Evolutionary conservation across 2,113 vertebrate genomes (phyloP).

Genomic region (Oostethus manadensis): DNA sequence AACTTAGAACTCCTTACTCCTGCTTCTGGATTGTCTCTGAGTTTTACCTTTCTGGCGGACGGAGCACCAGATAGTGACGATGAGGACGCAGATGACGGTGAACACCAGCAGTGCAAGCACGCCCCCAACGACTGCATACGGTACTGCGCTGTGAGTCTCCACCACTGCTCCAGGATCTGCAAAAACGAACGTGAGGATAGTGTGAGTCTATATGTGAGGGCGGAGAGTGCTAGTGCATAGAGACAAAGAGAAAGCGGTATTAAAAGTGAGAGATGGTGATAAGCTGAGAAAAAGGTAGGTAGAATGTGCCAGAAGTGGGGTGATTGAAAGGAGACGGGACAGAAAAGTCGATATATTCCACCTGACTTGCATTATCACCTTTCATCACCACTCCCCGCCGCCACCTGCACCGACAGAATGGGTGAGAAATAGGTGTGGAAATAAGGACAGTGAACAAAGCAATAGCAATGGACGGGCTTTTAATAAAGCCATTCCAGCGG

Average conservation of each 20-base stretch:
- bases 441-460: slow-evolving; percentile 38
- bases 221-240: not conserved
- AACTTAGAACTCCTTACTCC: not conserved
- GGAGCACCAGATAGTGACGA: slow-evolving; percentile 89
- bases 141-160: slow-evolving; percentile 84
- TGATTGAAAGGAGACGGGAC: slow-evolving; percentile 20
- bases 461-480: slow-evolving; percentile 27
- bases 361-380: slow-evolving; percentile 56
- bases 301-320: slow-evolving; percentile 21
- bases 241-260: slow-evolving; percentile 28
- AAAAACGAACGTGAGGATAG: slow-evolving; percentile 17
- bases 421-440: slow-evolving; percentile 38
- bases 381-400: slow-evolving; percentile 31
- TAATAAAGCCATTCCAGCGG: slow-evolving; percentile 30
- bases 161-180: slow-evolving; percentile 85
- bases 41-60: slow-evolving; percentile 87
- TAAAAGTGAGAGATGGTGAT: slow-evolving; percentile 16
- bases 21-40: not conserved
- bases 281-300: slow-evolving; percentile 8
- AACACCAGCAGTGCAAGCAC: slow-evolving; percentile 87
- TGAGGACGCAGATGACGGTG: slow-evolving; percentile 86
- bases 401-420: slow-evolving; percentile 24
- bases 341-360: slow-evolving; percentile 47
- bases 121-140: slow-evolving; percentile 86
- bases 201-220: not conserved